Conservation (phyloP, 2,113 vertebrate species). For the Zeus faber region DNA sequence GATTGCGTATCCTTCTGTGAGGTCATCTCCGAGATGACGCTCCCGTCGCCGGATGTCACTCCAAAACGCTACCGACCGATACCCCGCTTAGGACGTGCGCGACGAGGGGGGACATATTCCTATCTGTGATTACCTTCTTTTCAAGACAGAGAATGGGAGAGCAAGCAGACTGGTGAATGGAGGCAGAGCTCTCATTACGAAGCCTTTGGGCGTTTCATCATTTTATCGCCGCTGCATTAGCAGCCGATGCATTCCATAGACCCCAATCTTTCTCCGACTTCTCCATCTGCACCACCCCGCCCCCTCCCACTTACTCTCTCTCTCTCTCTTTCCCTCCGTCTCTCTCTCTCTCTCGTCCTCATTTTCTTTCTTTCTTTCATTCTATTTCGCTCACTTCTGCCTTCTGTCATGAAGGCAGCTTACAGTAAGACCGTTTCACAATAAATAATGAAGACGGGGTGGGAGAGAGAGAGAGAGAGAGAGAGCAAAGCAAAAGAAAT, state of each 20-base stretch:
- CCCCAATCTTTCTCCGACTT: no score
- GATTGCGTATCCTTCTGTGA: no score
- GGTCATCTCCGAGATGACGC: no score
- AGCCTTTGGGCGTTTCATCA: slow-evolving; percentile 48
- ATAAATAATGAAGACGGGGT: slow-evolving; percentile 55
- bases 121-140: no score
- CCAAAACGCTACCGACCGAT: no score
- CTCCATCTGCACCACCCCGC: no score
- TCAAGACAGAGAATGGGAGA: slow-evolving; percentile 30
- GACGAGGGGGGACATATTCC: no score
- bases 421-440: slow-evolving; percentile 49
- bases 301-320: neutral
- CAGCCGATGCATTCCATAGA: neutral
- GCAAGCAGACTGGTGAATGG: slow-evolving; percentile 1
- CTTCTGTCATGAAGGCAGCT: slow-evolving; percentile 34
- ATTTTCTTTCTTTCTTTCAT: neutral
- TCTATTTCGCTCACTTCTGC: slow-evolving; percentile 39
- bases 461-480: slow-evolving; percentile 26
- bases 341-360: neutral
- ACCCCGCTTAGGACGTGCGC: no score
- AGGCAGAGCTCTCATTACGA: slow-evolving; percentile 45
- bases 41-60: no score
- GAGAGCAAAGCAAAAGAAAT: slow-evolving; percentile 34
- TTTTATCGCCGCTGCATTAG: slow-evolving; percentile 56
- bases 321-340: neutral